Conservation (phyloP, 2,888 invertebrate species). For the Drosophila kuntzei region DNA sequence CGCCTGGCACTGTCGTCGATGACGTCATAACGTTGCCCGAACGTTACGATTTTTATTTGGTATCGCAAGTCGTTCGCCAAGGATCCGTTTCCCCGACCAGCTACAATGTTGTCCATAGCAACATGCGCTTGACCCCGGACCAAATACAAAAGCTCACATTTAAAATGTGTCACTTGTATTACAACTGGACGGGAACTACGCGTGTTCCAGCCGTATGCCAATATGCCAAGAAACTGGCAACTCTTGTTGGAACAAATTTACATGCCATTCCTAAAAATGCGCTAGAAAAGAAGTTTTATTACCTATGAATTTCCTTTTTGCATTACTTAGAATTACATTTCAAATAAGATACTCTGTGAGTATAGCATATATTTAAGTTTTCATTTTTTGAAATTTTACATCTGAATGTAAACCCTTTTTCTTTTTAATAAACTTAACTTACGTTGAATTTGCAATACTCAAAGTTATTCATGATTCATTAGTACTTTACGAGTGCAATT, state of each 20-base stretch:
- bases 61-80: constrained; percentile 94
- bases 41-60: constrained; percentile 95
- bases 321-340: background rate
- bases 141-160: constrained; percentile 93
- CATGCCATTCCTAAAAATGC: constrained; percentile 90
- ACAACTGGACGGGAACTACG: constrained; percentile 94
- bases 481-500: background rate
- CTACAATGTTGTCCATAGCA: constrained; percentile 94
- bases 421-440: background rate
- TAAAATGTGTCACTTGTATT: constrained; percentile 95
- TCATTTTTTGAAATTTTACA: background rate
- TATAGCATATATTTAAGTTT: background rate
- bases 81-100: constrained; percentile 96
- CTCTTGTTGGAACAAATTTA: constrained; percentile 92
- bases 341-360: constrained; percentile 5
- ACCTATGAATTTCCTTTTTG: constrained; percentile 63
- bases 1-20: constrained; percentile 95
- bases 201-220: constrained; percentile 97
- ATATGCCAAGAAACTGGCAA: constrained; percentile 97
- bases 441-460: background rate
- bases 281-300: constrained; percentile 90
- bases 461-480: background rate
- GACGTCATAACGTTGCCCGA: constrained; percentile 93
- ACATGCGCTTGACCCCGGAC: constrained; percentile 89
- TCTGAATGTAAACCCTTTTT: constrained; percentile 2